Evolutionary conservation across 2,797 vertebrate species (phyloP), one percentile per base, ranked within the genome.

Genomic region (Dromococcyx pavoninus): DNA sequence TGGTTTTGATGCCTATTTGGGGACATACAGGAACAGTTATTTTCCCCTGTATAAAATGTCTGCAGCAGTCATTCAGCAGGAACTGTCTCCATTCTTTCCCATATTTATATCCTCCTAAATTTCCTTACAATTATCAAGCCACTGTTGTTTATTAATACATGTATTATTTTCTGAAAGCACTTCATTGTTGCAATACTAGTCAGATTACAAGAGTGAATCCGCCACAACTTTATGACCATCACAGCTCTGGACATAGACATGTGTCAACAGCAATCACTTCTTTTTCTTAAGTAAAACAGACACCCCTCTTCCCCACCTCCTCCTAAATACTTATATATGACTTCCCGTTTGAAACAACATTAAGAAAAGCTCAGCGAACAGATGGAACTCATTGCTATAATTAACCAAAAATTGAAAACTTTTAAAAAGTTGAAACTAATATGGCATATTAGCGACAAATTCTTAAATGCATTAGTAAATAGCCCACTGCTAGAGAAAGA

Each of bases 1-100:
- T 97, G 97, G 92, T 97, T 98, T 98, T 98, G 98, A 97, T 97
- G 97, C 53, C 91, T 97, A 97, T 94, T 97, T 97, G 88, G 96
- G 57, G 91, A 90, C 93, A 69, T 94, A 86, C 17, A 92, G 89
- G 84, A 96, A 96, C 64, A 84, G 89, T 9, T 12, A 97, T 97
- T 97, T 94, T 61, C 13, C 57, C 51, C 65, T 65, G 56, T 89
- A 84, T 91, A 97, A 96, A 96, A 96, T 89, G 60, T 69, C 35
- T 79, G 51, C 46, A 70, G 28, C 89, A 87, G 91, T 62, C 28
- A 96, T 95, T n/a, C 83, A 86, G 78, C 85, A 78, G 69, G 71
- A 67, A 89, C 77, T 41, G 32, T 85, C 81, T 78, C 71, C 81
- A 84, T 94, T 95, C 94, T 91, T 95, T 66, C 70, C 62, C 39